Evolutionary conservation across 2,888 invertebrate species (phyloP).

Genomic region (Ceratothoa steindachneri): DNA sequence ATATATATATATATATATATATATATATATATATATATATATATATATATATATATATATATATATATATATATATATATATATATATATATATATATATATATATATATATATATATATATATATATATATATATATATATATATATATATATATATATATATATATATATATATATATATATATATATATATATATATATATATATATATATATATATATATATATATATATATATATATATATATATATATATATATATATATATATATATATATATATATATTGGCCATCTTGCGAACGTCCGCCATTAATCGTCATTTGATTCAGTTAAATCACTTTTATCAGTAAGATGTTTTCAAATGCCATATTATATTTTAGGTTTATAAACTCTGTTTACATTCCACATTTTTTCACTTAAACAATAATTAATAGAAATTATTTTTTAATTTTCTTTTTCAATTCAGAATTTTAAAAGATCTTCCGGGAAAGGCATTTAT

Average conservation of each 20-base stretch:
- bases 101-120: constrained; percentile 7
- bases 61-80: constrained; percentile 24
- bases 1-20: constrained; percentile 29
- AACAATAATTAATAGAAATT: too few species aligned
- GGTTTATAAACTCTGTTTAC: too few species aligned
- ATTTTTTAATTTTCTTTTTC: too few species aligned
- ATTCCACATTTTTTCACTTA: too few species aligned
- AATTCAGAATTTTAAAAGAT: too few species aligned
- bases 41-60: constrained; percentile 23
- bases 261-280: constrained; percentile 24
- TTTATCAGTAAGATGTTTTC: too few species aligned
- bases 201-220: constrained; percentile 24
- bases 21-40: constrained; percentile 29
- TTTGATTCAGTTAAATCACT: too few species aligned
- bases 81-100: constrained; percentile 13
- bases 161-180: constrained; percentile 21
- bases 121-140: constrained; percentile 15
- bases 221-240: constrained; percentile 23
- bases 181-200: constrained; percentile 20
- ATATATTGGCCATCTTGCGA: background rate
- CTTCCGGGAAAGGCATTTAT: too few species aligned
- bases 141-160: constrained; percentile 14
- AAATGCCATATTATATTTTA: too few species aligned
- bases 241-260: constrained; percentile 23
- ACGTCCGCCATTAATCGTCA: too few species aligned